Base-by-base conservation (phyloP, 2,888 invertebrate genomes). In the Coremacera marginata region DNA sequence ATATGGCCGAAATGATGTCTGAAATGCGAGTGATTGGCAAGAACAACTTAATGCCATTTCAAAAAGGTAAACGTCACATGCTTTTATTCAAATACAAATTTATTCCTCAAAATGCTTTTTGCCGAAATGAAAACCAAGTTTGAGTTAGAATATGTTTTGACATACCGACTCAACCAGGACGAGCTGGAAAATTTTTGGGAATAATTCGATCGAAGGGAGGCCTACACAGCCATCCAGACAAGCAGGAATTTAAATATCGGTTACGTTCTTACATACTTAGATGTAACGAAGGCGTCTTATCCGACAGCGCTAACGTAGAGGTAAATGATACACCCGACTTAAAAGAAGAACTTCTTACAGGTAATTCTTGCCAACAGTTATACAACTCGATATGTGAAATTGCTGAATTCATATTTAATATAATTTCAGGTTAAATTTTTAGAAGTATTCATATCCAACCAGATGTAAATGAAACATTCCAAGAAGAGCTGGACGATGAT, bases 1-100 rank as follows among this genome's bases (percentile, higher is more conserved):
- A 71, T 63, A 76, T 76, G 72, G 37, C 71, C 55, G 52, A 76
- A 76, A 71, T 76, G 57, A 67, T 76, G 25, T 71, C 65, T 51
- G 65, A 72, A 25, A 76, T 71, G 22, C 65, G 67, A 27, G 67
- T 76, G 34, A 71, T 55, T 57, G 70, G 75, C 37, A 75, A 68
- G 55, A 68, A 75, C 2, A 22, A 37, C 27, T 16, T 70, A 37
- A 49, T 70, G 70, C 75, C 75, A 37, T 75, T 75, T 63, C 70
- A 70, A 49, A 76, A 75, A 75, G 75, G 75, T 75, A 49, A 51
- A 52, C n/a, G 14, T 16, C 31, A 31, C 31, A 31, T 31, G 31
- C 31, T 31, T 31, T 31, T 31, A 31, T 31, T 31, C 34, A 63
- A 65, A 74, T 74, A 16, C 34, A 11, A 49, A 65, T 51, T 31